phyloP scores from a whole-genome alignment of 2,113 vertebrate species.

The Fregata magnificens region DNA sequence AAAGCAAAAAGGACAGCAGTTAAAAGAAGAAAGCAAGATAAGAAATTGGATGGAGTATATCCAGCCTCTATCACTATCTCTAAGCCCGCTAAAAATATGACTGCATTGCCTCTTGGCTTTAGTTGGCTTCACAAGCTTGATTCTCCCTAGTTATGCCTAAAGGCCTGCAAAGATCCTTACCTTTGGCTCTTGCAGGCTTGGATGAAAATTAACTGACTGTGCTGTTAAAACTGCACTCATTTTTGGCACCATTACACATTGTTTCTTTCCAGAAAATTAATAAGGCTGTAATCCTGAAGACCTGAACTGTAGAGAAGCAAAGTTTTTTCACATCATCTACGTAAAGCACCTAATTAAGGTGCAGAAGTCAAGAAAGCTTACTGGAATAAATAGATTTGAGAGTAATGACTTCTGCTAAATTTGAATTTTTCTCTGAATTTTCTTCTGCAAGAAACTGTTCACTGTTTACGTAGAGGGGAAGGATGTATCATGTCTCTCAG shows the following conservation, averaged over 20 bases:
- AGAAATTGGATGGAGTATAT: background rate
- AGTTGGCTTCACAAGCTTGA: background rate
- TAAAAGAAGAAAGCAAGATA: background rate
- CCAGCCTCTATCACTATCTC: background rate
- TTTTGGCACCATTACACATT: background rate
- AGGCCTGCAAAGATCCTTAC: background rate
- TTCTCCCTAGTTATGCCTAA: background rate
- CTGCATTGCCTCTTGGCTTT: background rate
- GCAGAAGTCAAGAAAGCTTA: background rate
- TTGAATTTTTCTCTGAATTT: background rate
- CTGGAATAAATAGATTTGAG: background rate
- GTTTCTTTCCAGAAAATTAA: background rate
- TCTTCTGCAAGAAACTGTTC: background rate
- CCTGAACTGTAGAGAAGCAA: background rate
- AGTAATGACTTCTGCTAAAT: background rate
- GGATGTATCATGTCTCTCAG: background rate
- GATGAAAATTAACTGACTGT: background rate
- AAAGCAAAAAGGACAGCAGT: background rate
- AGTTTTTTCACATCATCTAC: background rate
- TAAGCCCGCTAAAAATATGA: background rate
- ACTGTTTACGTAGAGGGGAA: rapidly evolving
- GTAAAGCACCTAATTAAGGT: background rate
- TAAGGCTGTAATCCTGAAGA: background rate
- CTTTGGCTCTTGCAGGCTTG: background rate
- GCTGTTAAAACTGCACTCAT: background rate